These are phyloP conservation scores for Rhineura floridana DNA, from an alignment of 2,113 vertebrate species.

Conservation along the genomic window DNA sequence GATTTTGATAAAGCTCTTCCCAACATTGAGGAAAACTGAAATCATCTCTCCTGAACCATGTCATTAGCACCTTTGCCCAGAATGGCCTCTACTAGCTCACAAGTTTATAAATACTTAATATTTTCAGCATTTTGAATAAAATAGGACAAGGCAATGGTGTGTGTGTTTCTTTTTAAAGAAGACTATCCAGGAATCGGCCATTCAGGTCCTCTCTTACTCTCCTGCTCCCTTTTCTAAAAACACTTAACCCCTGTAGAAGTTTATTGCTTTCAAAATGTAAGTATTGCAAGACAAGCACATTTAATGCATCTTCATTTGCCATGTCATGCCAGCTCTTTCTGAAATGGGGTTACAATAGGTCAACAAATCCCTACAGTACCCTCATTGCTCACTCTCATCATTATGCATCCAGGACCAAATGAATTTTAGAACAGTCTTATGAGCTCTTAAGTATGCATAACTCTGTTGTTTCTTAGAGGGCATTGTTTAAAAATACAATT, in stretches of 20 bases:
- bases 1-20: not conserved
- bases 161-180: not conserved
- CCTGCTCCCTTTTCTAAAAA: not conserved
- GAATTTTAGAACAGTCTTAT: not conserved
- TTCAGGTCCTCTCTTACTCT: not conserved
- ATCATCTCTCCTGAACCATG: slow-evolving; percentile 18
- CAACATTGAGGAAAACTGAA: not conserved
- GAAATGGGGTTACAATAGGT: not conserved
- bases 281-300: not conserved
- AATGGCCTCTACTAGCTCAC: too few relatives aligned
- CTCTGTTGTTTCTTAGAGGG: not conserved
- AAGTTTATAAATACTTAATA: not conserved
- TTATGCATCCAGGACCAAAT: not conserved
- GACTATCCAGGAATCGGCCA: not conserved
- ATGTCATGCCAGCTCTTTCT: not conserved
- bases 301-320: slow-evolving; percentile 33
- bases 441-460: not conserved
- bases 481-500: not conserved
- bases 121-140: not conserved
- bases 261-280: not conserved
- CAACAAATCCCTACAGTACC: slow-evolving; percentile 40
- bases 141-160: not conserved
- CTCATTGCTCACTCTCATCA: slow-evolving; percentile 5
- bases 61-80: slow-evolving; percentile 4
- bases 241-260: not conserved